Conservation (phyloP, 2,888 invertebrate genomes). For the Thereva nobilitata region DNA sequence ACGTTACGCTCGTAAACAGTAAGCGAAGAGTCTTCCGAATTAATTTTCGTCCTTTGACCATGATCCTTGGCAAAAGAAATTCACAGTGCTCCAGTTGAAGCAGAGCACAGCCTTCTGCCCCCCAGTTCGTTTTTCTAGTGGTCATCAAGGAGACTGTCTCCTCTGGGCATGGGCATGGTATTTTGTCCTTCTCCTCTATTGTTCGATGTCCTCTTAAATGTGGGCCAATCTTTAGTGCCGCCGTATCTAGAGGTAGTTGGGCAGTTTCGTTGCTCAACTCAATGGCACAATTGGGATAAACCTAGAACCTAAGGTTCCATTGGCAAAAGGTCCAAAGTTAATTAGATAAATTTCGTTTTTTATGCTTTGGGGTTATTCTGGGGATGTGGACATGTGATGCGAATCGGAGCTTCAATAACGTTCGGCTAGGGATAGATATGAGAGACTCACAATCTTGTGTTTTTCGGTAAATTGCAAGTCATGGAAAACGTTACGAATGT, state of each 20-base stretch:
- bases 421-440: constrained; percentile 28
- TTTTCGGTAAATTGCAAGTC: constrained; percentile 24
- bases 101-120: neutral
- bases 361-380: constrained; percentile 15
- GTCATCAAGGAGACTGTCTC: constrained; percentile 7
- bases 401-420: neutral
- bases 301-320: constrained; percentile 8
- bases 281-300: constrained; percentile 25
- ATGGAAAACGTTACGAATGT: constrained; percentile 1
- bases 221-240: constrained; percentile 22
- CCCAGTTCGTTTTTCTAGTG: neutral
- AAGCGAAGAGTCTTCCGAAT: neutral
- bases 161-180: no score
- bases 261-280: constrained; percentile 22
- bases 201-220: constrained; percentile 9
- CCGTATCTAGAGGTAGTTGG: constrained; percentile 10
- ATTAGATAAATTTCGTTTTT: constrained; percentile 33
- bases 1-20: neutral
- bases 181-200: constrained; percentile 5
- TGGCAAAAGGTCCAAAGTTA: constrained; percentile 27
- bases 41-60: constrained; percentile 5
- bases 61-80: neutral
- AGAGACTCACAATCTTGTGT: constrained; percentile 2
- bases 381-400: constrained; percentile 1
- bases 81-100: neutral